phyloP scores from a whole-genome alignment of 2,888 invertebrate species.

The Nemotelus nigrinus region DNA sequence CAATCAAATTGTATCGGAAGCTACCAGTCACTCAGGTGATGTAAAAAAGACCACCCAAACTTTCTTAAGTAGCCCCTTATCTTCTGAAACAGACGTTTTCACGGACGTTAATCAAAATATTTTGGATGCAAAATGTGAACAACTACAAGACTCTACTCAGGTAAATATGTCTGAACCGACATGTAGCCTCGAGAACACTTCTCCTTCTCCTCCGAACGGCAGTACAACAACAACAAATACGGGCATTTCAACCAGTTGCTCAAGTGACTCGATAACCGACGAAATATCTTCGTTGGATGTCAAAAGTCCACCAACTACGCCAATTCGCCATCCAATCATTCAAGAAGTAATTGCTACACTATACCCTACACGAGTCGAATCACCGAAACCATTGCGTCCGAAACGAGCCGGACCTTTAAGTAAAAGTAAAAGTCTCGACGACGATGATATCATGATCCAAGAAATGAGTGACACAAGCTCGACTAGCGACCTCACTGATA shows the following conservation, averaged over 20 bases:
- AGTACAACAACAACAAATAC: not conserved
- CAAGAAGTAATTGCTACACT: conserved; percentile 46
- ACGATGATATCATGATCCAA: conserved; percentile 57
- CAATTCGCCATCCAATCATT: conserved; percentile 45
- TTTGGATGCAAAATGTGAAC: not conserved
- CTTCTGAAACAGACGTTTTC: not conserved
- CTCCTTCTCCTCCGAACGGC: too few species aligned
- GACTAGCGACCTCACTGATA: conserved; percentile 64
- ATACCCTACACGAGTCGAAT: conserved; percentile 52
- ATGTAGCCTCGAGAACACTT: too few species aligned
- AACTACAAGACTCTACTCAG: too few species aligned
- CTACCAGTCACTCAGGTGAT: not conserved
- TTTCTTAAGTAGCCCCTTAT: too few species aligned
- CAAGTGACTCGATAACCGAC: conserved; percentile 10
- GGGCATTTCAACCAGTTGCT: not conserved
- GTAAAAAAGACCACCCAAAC: too few species aligned
- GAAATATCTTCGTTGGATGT: too few species aligned
- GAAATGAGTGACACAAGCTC: conserved; percentile 63
- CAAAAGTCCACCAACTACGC: conserved; percentile 11
- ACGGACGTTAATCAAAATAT: not conserved
- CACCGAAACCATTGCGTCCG: conserved; percentile 49
- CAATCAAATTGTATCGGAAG: not conserved
- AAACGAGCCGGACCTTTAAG: conserved; percentile 39
- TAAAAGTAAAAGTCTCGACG: conserved; percentile 51
- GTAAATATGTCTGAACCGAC: too few species aligned